Percentiles rank a stretch among this genome's conserved stretches.
Evolutionary conservation across 2,888 invertebrate species (phyloP).

Genomic region (Gnatocerus cornutus): DNA sequence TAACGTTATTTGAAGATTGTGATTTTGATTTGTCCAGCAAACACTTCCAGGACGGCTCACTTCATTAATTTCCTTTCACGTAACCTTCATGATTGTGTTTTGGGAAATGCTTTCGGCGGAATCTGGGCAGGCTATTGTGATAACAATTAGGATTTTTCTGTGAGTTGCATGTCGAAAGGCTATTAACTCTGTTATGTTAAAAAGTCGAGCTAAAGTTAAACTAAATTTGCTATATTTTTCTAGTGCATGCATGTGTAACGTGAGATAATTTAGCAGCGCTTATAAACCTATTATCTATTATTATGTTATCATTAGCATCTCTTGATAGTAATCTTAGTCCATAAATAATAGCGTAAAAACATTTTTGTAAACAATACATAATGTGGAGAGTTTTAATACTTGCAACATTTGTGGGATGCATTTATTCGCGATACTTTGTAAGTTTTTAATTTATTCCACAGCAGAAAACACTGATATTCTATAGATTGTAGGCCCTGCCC

Average conservation of each 20-base stretch:
- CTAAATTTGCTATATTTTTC: background rate
- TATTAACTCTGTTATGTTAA: too few species aligned
- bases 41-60: slow-evolving; percentile 15
- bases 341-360: background rate
- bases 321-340: background rate
- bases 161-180: background rate
- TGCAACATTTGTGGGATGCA: background rate
- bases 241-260: background rate
- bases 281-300: background rate
- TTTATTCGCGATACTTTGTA: background rate
- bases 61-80: slow-evolving; percentile 37
- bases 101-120: background rate
- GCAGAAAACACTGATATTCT: background rate
- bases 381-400: background rate
- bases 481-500: slow-evolving; percentile 44
- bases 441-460: background rate
- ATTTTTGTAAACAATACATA: background rate
- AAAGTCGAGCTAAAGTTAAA: too few species aligned
- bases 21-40: slow-evolving; percentile 14
- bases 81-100: slow-evolving; percentile 9
- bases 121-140: slow-evolving; percentile 12
- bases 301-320: background rate
- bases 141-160: slow-evolving; percentile 15
- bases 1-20: slow-evolving; percentile 22
- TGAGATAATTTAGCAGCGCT: background rate